Evolutionary conservation across 2,888 invertebrate species (phyloP).

Genomic region (Clepsis dumicolana): DNA sequence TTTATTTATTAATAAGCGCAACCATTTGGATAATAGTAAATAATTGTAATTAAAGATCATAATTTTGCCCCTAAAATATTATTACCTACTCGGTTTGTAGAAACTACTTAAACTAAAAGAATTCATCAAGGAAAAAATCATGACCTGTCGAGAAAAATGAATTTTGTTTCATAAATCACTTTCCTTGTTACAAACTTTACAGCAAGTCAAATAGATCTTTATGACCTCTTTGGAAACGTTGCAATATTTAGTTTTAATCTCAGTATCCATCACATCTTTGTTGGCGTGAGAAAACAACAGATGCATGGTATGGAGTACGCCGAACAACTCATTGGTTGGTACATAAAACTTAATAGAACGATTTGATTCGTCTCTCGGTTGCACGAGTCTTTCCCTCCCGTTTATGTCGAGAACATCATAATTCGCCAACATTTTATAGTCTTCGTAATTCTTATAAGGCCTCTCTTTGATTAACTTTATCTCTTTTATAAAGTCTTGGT

Average conservation of each 20-base stretch:
- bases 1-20: not conserved
- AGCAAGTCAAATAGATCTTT: constrained; percentile 70
- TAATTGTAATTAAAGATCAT: not conserved
- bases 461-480: constrained; percentile 64
- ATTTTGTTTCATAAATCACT: constrained; percentile 29
- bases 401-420: constrained; percentile 66
- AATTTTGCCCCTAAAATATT: not conserved
- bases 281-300: constrained; percentile 67
- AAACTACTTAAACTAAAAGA: not conserved
- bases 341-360: constrained; percentile 67
- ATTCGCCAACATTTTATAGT: constrained; percentile 68
- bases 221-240: constrained; percentile 75
- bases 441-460: constrained; percentile 62
- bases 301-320: constrained; percentile 73
- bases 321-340: constrained; percentile 66
- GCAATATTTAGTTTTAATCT: constrained; percentile 73
- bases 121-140: not conserved
- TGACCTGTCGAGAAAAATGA: not conserved
- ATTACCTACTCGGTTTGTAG: not conserved
- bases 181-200: constrained; percentile 58
- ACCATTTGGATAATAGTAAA: not conserved
- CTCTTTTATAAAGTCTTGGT: constrained; percentile 68
- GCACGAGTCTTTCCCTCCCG: constrained; percentile 63
- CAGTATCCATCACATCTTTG: constrained; percentile 62
- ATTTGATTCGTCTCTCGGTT: constrained; percentile 58